Base-by-base conservation (phyloP, 1,140 invertebrate species). In the Psilanteris sp. region DNA sequence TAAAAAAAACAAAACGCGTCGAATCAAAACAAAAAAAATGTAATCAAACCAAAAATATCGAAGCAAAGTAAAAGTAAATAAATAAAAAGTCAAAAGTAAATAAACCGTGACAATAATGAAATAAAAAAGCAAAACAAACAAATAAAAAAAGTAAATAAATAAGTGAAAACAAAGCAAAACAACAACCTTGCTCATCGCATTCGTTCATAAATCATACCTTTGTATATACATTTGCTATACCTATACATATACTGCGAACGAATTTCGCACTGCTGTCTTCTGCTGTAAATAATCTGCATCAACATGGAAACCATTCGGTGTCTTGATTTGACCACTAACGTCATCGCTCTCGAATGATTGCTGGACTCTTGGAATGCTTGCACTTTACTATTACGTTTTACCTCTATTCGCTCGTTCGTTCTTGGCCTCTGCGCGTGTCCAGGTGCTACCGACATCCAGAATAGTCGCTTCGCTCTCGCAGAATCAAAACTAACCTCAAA, bases 121-220 rank as follows among this genome's bases (percentile, higher is more conserved):
- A n/a, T n/a, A n/a, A n/a, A n/a, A n/a, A n/a, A n/a, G n/a, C n/a
- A n/a, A n/a, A n/a, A n/a, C n/a, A n/a, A n/a, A n/a, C n/a, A n/a
- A n/a, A n/a, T n/a, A n/a, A n/a, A n/a, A n/a, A n/a, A n/a, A n/a
- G n/a, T n/a, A n/a, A 89, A 85, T 85, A 85, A 88, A 5, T 27
- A 26, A 37, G 27, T 26, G 5, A 20, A 22, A 44, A 39, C 3
- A 26, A 39, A 22, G 5, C 34, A 10, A 26, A 24, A 62, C n/a
- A 44, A 61, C 43, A 87, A 88, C 87, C 61, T 74, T 68, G 48
- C 90, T 91, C 91, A 90, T 91, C 89, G 89, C 90, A 91, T 90
- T 89, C 89, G 89, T 88, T 88, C 89, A 90, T 90, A 81, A 79
- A 83, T 81, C 81, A 87, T 81, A 83, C 79, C 68, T 62, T 86